phyloP scores from a whole-genome alignment of 2,113 vertebrate genomes.

The Columba livia region DNA sequence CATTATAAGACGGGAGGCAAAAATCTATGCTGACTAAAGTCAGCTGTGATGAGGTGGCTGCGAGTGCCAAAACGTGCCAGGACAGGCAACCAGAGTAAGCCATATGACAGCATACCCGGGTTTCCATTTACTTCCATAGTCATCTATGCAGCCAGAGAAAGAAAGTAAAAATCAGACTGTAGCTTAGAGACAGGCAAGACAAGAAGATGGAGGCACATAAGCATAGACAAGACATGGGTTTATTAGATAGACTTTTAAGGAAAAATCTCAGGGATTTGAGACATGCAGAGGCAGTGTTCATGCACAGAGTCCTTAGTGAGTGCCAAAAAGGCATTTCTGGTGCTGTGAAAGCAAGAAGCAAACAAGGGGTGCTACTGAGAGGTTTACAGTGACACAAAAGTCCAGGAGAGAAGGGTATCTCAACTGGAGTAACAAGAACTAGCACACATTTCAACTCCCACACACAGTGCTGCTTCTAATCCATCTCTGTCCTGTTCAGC shows the following conservation, averaged over 20 bases:
- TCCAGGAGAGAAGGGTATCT: not conserved
- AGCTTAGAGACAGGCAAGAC: not conserved
- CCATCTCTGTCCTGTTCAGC: not conserved
- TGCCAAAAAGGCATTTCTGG: not conserved
- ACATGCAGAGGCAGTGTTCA: not conserved
- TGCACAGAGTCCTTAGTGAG: not conserved
- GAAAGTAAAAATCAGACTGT: not conserved
- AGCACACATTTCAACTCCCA: not conserved
- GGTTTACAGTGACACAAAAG: not conserved
- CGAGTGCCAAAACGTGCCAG: rapidly evolving
- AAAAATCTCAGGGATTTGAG: not conserved
- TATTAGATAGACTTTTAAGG: not conserved
- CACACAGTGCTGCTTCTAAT: not conserved
- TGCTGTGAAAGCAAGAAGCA: not conserved
- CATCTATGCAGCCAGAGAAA: not conserved
- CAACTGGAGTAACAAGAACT: not conserved
- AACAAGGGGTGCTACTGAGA: not conserved
- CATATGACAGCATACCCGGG: not conserved
- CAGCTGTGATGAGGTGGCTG: not conserved
- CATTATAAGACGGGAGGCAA: not conserved
- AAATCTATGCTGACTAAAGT: not conserved
- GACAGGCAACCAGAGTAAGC: not conserved
- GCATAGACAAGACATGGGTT: not conserved
- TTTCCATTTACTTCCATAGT: not conserved
- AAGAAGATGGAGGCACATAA: not conserved